Evolutionary conservation across 2,888 invertebrate species (phyloP).

Genomic region (Endomychus coccineus): DNA sequence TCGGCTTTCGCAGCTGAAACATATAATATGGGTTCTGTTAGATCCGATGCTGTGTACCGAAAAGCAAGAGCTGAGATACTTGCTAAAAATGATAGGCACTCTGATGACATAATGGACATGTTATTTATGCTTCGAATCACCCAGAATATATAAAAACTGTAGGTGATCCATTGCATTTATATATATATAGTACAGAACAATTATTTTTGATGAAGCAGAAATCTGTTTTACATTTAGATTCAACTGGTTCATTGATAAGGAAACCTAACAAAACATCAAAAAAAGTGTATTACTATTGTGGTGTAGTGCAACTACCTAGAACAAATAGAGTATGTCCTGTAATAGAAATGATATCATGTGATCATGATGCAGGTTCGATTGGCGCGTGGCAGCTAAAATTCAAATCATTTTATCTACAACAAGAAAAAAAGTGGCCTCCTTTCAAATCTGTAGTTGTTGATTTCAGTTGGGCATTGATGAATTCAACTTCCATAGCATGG

Average conservation of each 20-base stretch:
- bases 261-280: background rate
- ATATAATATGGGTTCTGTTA: background rate
- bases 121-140: conserved; percentile 1
- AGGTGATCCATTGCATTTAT: background rate
- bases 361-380: conserved; percentile 1
- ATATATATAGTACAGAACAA: background rate
- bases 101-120: background rate
- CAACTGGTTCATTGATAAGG: background rate
- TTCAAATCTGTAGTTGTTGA: conserved; percentile 3
- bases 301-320: conserved; percentile 2
- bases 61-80: background rate
- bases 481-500: background rate
- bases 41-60: background rate
- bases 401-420: background rate
- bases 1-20: background rate
- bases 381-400: conserved; percentile 1
- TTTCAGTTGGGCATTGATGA: conserved; percentile 7
- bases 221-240: too few relatives aligned
- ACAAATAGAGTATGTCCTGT: conserved; percentile 3
- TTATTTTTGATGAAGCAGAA: background rate
- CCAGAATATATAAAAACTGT: background rate
- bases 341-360: conserved; percentile 2
- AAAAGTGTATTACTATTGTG: conserved; percentile 7
- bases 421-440: conserved; percentile 6
- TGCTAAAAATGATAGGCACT: conserved; percentile 1